Conservation (phyloP, 1,140 invertebrate species). For the Cheumatopsyche charites region DNA sequence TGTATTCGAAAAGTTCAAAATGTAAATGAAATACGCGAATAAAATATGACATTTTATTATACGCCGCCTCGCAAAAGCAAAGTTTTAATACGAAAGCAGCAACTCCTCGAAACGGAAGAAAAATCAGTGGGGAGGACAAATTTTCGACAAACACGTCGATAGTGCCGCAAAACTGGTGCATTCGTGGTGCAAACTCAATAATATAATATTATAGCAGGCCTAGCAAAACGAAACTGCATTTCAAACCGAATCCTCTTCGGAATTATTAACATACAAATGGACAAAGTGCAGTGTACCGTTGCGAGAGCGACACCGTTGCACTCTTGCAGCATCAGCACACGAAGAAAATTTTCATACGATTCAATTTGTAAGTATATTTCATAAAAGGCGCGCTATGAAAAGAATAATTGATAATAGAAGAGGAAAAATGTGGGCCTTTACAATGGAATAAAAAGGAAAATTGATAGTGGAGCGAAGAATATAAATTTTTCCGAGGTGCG, state of each 20-base stretch:
- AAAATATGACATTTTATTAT: no score
- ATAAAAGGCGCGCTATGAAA: neutral
- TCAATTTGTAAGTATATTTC: no score
- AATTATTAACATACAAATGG: neutral
- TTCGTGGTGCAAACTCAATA: neutral
- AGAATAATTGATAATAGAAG: neutral
- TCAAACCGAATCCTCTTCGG: neutral
- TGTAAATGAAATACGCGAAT: no score
- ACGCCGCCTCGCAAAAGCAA: no score
- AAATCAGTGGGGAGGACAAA: no score
- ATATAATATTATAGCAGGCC: neutral
- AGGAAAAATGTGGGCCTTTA: no score
- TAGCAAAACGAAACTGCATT: neutral
- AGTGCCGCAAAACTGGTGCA: no score
- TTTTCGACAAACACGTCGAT: no score
- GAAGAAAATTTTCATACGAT: neutral
- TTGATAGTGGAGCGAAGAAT: conserved; percentile 1
- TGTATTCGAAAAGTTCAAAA: no score
- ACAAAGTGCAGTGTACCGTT: conserved; percentile 4
- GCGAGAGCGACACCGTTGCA: neutral
- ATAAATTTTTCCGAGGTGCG: conserved; percentile 6
- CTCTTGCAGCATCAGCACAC: neutral
- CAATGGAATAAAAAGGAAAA: neutral
- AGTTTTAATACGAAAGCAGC: no score
- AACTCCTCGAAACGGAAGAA: no score